Percentiles rank a stretch among this genome's conserved stretches.
Conservation (phyloP, 2,113 vertebrate species). For the Canis aureus region DNA sequence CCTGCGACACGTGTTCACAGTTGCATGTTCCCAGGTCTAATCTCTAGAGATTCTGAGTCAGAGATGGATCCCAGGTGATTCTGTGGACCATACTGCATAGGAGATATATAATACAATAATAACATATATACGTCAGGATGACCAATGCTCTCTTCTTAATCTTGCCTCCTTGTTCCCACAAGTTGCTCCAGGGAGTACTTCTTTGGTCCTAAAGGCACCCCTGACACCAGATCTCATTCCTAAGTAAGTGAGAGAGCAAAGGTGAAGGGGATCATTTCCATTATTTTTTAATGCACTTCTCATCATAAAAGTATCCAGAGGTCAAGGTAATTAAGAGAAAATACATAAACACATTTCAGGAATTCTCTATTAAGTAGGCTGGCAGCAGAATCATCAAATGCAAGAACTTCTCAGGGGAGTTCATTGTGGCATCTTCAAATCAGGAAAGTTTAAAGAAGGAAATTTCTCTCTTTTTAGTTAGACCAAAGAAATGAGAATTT, state of each 20-base stretch:
- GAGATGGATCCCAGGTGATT: neutral
- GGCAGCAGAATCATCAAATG: neutral
- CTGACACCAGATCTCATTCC: neutral
- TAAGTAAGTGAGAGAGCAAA: neutral
- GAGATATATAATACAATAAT: neutral
- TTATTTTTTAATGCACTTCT: neutral
- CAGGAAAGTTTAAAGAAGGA: neutral
- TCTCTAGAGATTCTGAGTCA: neutral
- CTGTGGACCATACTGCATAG: neutral
- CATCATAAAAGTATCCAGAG: neutral
- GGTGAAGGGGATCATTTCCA: neutral
- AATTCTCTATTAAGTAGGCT: neutral
- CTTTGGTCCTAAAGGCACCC: neutral
- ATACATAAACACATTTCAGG: neutral
- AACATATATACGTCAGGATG: too few relatives aligned
- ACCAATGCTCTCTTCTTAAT: neutral
- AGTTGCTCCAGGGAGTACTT: neutral
- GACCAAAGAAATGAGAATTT: neutral
- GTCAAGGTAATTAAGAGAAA: constrained; percentile 20
- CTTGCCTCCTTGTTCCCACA: neutral
- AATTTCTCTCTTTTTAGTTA: neutral
- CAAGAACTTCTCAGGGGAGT: neutral
- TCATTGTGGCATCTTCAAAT: neutral
- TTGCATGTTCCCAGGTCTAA: neutral
- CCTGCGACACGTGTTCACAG: neutral